phyloP scores from a whole-genome alignment of 2,113 vertebrate genomes.

The Boulengeromyrus knoepffleri region DNA sequence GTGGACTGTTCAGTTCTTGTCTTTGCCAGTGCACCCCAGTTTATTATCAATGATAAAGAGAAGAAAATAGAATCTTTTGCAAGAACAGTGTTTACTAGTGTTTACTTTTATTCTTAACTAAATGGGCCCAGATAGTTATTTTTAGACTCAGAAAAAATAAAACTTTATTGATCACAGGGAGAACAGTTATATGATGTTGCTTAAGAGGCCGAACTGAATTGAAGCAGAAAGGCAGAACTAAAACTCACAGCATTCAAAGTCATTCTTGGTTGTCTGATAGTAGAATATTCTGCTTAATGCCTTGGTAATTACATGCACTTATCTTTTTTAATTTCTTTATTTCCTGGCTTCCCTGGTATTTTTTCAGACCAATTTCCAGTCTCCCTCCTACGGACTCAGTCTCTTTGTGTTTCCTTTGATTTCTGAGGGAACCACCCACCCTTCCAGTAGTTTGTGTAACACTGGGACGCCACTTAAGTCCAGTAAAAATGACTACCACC shows the following conservation, averaged over 20 bases:
- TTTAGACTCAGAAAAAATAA: neutral
- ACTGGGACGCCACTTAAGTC: neutral
- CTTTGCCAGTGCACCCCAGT: neutral
- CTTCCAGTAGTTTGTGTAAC: neutral
- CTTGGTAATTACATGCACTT: neutral
- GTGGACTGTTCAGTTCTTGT: neutral
- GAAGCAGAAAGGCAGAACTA: neutral
- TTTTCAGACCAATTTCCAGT: neutral
- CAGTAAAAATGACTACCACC: neutral
- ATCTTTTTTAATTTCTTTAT: conserved; percentile 2
- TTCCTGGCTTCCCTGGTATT: neutral
- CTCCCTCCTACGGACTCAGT: neutral
- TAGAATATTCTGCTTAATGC: neutral
- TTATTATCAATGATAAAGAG: neutral
- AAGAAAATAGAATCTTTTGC: neutral
- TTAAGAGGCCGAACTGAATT: neutral
- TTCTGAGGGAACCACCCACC: neutral
- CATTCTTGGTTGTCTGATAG: neutral
- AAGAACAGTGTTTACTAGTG: neutral
- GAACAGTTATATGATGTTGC: neutral
- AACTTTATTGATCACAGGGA: neutral
- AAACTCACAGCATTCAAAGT: too few relatives aligned
- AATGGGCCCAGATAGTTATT: neutral
- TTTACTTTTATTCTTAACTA: neutral
- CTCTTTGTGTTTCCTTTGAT: neutral